These are phyloP conservation scores for Dicentrarchus labrax DNA, from an alignment of 2,113 vertebrate species.

Conservation along the genomic window DNA sequence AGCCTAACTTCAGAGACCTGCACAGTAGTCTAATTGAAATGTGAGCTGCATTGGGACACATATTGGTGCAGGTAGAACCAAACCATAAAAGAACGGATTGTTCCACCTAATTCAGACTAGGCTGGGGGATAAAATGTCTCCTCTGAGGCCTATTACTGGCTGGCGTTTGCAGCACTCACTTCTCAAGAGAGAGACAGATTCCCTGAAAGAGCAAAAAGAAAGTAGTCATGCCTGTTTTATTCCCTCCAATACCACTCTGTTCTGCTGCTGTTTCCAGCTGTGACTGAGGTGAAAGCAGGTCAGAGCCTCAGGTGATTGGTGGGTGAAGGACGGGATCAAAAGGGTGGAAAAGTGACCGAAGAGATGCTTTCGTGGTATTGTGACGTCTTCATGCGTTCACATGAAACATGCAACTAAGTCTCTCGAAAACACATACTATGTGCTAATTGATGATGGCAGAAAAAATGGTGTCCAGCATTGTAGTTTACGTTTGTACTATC, in stretches of 20 bases:
- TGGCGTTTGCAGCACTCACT: constrained; percentile 17
- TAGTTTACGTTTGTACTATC: constrained; percentile 7
- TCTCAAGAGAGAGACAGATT: constrained; percentile 36
- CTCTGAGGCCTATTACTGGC: constrained; percentile 56
- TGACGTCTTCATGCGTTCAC: not conserved
- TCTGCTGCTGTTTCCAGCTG: constrained; percentile 22
- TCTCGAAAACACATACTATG: not conserved
- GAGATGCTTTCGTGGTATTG: not conserved
- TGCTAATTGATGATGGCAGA: not conserved
- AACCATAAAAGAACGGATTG: constrained; percentile 48
- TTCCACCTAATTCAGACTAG: constrained; percentile 44
- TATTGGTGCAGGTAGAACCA: constrained; percentile 22
- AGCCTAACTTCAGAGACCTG: constrained; percentile 5
- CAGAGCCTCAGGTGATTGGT: constrained; percentile 31
- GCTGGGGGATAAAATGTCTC: constrained; percentile 55
- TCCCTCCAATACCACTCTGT: not conserved
- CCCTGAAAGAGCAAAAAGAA: constrained; percentile 39
- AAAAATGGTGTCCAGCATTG: not conserved
- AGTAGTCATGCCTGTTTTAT: constrained; percentile 27
- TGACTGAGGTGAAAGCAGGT: constrained; percentile 50
- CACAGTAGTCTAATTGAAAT: constrained; percentile 46
- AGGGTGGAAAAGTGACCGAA: not conserved
- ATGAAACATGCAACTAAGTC: not conserved
- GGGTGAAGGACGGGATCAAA: constrained; percentile 8
- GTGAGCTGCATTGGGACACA: not conserved